A percentile compares a stretch with the other conserved stretches of the same genome.
Conservation (phyloP, 2,113 vertebrate genomes). For the Anolis carolinensis region DNA sequence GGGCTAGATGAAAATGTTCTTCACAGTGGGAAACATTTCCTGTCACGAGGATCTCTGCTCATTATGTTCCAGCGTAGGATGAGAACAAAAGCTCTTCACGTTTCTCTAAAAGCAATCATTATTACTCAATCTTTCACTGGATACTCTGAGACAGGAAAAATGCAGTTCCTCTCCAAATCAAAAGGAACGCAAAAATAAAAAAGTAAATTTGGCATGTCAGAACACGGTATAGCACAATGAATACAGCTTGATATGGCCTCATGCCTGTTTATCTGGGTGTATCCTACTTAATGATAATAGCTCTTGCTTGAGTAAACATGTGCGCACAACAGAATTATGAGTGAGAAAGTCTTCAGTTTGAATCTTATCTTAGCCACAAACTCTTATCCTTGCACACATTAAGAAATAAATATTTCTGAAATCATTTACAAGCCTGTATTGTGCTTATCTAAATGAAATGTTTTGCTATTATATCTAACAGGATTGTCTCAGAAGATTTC, state of each 20-base stretch:
- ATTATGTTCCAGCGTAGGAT: slow-evolving; percentile 39
- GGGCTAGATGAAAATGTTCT: not conserved
- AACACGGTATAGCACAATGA: not conserved
- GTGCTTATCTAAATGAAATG: too few species aligned
- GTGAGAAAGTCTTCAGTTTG: not conserved
- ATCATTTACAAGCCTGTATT: too few species aligned
- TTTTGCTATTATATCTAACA: too few species aligned
- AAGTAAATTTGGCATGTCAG: not conserved
- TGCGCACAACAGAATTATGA: not conserved
- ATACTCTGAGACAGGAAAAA: not conserved
- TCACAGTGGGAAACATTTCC: slow-evolving; percentile 29
- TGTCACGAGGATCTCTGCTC: slow-evolving; percentile 43
- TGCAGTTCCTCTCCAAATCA: slow-evolving; percentile 12
- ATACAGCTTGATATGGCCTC: not conserved
- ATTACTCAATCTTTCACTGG: not conserved
- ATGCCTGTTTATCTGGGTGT: not conserved
- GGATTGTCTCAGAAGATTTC: too few species aligned
- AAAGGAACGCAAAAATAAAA: not conserved
- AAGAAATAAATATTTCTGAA: too few species aligned
- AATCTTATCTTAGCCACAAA: too few species aligned
- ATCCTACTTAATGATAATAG: not conserved
- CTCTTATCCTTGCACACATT: too few species aligned
- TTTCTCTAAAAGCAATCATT: slow-evolving; percentile 9
- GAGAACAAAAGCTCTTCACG: slow-evolving; percentile 44
- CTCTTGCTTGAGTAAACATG: not conserved